Base-by-base conservation (phyloP, 35 echinoderm and acorn worm species). In the Apostichopus californicus region DNA sequence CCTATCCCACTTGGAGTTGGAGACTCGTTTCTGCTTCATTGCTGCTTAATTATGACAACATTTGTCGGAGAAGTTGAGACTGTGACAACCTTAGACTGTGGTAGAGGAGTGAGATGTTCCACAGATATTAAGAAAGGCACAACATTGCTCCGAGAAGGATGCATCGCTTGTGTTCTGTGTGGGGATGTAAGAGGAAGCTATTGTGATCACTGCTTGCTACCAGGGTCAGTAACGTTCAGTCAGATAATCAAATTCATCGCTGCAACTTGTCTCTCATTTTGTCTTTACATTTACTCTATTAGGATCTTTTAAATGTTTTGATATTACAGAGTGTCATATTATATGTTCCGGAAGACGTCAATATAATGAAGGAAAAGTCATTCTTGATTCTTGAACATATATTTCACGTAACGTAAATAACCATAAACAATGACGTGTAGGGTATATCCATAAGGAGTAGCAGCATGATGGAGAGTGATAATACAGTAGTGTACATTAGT, bases 91-190 rank as follows among this genome's bases (percentile, higher is more conserved):
- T 64, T 59, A 15, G 86, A 87, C 25, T 55, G 86, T 87, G 86
- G 86, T 55, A 14, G 86, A 66, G 86, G 57, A 66, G 86, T 87
- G 6, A 87, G 18, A 52, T 87, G 86, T 59, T 21, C 57, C 7
- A 64, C 22, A 71, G 59, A 87, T 87, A 18, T 61, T 5, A 65
- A 70, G 86, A 87, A 87, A 61, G 86, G 86, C 18, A 87, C 86
- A 87, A 87, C 86, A 3, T 87, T 87, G 86, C 86, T 87, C 0
- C 64, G 59, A 71, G 86, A 87, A 59, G 64, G 46, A 71, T 87
- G 86, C 86, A 87, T 87, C 9, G 86, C 86, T 14, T 87, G 86
- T 46, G 86, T 87, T 4, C 86, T 87, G 5, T 87, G 86, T 87
- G 46, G 20, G 3, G 58, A 87, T 87, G 57, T 71, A 17, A 87